Conservation (phyloP, 2,888 invertebrate genomes). For the Aproaerema taeniolella region DNA sequence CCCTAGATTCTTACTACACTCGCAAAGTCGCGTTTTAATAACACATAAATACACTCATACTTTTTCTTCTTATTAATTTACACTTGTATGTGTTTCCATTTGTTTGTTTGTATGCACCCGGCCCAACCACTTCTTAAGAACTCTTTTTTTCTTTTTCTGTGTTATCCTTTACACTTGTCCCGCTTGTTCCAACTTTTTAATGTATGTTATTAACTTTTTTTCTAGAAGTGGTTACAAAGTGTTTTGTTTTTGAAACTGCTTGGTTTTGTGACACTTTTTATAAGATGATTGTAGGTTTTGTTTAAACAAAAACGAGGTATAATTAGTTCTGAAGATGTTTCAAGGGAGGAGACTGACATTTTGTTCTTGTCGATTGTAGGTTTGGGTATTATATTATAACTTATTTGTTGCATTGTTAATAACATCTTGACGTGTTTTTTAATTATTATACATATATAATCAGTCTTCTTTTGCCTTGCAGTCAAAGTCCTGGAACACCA, state of each 20-base stretch:
- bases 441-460: too few species aligned
- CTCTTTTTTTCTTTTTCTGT: conserved; percentile 5
- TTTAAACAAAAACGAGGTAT: too few species aligned
- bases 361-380: too few species aligned
- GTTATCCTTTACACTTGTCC: conserved; percentile 9
- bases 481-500: too few species aligned
- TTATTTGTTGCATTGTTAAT: too few species aligned
- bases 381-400: too few species aligned
- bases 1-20: too few species aligned
- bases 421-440: too few species aligned
- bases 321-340: too few species aligned
- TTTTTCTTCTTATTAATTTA: not conserved
- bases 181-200: conserved; percentile 11
- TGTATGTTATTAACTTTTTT: conserved; percentile 11
- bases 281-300: conserved; percentile 1
- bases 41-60: not conserved
- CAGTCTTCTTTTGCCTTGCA: too few species aligned
- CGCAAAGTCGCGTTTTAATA: not conserved
- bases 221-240: too few species aligned
- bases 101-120: not conserved
- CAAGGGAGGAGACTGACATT: too few species aligned
- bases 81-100: not conserved
- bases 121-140: conserved; percentile 1
- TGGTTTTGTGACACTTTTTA: conserved; percentile 5
- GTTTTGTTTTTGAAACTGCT: conserved; percentile 1